Percentiles rank a stretch among this genome's conserved stretches.
Evolutionary conservation across 2,113 vertebrate genomes (phyloP).

Genomic region (Triplophysa tibetana): DNA sequence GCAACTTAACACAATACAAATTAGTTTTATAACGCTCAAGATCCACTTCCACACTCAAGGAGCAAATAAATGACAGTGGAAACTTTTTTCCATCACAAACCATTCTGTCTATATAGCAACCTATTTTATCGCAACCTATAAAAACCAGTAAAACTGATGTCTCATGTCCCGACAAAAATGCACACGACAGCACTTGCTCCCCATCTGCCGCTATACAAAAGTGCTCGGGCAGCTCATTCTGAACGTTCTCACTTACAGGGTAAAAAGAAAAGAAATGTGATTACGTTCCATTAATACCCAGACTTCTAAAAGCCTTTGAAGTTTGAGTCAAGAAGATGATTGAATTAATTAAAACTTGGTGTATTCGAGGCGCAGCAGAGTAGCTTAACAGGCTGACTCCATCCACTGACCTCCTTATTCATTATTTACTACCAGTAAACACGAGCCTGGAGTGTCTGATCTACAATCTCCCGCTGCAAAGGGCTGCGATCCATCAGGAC

Average conservation of each 20-base stretch:
- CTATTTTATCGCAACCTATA: too few species aligned
- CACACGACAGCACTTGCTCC: conserved; percentile 9
- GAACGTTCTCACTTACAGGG: conserved; percentile 8
- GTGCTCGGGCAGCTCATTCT: neutral
- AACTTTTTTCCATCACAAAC: too few species aligned
- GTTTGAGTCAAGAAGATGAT: conserved; percentile 64
- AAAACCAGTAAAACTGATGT: too few species aligned
- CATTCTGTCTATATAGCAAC: too few species aligned
- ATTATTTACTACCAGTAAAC: conserved; percentile 71
- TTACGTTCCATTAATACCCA: conserved; percentile 59
- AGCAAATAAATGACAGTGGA: too few species aligned
- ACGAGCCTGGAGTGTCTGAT: conserved; percentile 34
- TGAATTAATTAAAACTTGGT: conserved; percentile 73
- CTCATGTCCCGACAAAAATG: neutral
- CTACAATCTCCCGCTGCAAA: conserved; percentile 58
- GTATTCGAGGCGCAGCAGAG: conserved; percentile 55
- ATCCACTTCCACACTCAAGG: too few species aligned
- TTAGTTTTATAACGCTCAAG: too few species aligned
- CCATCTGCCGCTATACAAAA: neutral
- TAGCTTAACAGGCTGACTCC: conserved; percentile 58
- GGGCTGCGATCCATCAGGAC: conserved; percentile 43
- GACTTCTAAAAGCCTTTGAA: conserved; percentile 65
- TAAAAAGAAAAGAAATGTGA: conserved; percentile 36
- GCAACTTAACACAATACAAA: too few species aligned
- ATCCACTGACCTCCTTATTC: conserved; percentile 59